Percentiles rank a stretch among this genome's conserved stretches.
Conservation (phyloP, 92 coral and sea anemone species). For the Actinernus sp. region DNA sequence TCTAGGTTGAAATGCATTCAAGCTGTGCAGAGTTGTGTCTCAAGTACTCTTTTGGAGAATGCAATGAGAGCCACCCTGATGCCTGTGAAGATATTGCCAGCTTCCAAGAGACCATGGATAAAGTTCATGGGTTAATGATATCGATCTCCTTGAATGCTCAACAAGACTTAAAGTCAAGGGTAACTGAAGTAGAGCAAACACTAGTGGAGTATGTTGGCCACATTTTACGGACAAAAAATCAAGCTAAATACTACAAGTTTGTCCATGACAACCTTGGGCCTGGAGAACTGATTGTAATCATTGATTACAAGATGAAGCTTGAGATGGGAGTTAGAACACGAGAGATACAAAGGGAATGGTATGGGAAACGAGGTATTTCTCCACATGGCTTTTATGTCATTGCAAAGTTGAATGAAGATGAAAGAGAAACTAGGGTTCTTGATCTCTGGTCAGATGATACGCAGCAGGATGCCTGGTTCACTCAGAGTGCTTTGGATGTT, state of each 20-base stretch:
- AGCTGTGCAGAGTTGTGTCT: slow-evolving; percentile 12
- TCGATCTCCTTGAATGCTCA: background rate
- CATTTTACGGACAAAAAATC: slow-evolving; percentile 20
- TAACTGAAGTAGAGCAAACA: background rate
- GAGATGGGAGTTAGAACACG: slow-evolving; percentile 34
- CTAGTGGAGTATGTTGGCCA: slow-evolving; percentile 17
- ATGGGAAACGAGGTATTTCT: slow-evolving; percentile 44
- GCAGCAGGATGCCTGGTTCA: slow-evolving; percentile 19
- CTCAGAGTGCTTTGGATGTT: slow-evolving; percentile 20
- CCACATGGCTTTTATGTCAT: slow-evolving; percentile 48
- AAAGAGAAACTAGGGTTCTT: background rate
- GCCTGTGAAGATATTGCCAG: background rate
- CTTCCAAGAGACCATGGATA: slow-evolving; percentile 1
- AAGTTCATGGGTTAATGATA: background rate
- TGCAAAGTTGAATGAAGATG: slow-evolving; percentile 30
- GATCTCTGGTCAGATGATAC: slow-evolving; percentile 20
- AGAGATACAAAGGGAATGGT: slow-evolving; percentile 49
- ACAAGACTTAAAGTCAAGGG: slow-evolving; percentile 15
- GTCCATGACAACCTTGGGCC: slow-evolving; percentile 26
- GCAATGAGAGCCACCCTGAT: background rate
- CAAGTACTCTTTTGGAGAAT: slow-evolving; percentile 16
- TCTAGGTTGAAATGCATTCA: slow-evolving; percentile 15
- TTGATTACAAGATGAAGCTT: slow-evolving; percentile 51
- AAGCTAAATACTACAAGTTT: slow-evolving; percentile 12
- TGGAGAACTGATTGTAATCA: slow-evolving; percentile 41